Conservation (phyloP, 2,888 invertebrate genomes). For the Drosophila austrosaltans region DNA sequence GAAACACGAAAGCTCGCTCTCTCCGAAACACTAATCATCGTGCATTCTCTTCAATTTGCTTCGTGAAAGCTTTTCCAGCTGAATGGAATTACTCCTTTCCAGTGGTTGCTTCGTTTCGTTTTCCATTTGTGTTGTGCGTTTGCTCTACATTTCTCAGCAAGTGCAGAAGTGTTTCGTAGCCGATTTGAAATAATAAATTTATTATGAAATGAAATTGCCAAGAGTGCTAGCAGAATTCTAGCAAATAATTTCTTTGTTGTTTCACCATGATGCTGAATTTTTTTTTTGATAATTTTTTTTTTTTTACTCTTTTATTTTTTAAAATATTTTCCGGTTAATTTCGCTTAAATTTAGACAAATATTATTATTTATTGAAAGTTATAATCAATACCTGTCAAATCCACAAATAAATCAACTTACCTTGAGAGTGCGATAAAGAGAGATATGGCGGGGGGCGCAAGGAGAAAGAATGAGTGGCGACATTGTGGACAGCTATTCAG, state of each 20-base stretch:
- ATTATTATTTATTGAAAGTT: constrained; percentile 29
- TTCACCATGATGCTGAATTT: background rate
- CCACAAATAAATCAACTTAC: constrained; percentile 43
- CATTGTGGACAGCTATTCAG: constrained; percentile 17
- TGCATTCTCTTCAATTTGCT: constrained; percentile 16
- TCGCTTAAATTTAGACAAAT: too few relatives aligned
- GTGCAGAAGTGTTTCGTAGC: constrained; percentile 28
- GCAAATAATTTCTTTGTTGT: background rate
- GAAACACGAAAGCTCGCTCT: constrained; percentile 33
- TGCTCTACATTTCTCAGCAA: constrained; percentile 65
- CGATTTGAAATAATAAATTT: background rate
- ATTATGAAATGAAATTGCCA: constrained; percentile 37
- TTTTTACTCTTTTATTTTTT: too few relatives aligned
- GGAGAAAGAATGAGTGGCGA: constrained; percentile 30
- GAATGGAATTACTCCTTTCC: constrained; percentile 52
- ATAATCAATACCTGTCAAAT: constrained; percentile 59
- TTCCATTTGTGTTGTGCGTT: constrained; percentile 26
- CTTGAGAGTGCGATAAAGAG: constrained; percentile 14
- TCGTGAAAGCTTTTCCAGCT: constrained; percentile 44
- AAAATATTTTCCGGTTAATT: too few relatives aligned
- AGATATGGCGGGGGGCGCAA: background rate
- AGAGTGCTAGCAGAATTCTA: background rate
- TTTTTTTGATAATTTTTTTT: too few relatives aligned
- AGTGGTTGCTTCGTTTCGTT: constrained; percentile 8
- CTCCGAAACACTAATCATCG: background rate